phyloP scores from a whole-genome alignment of 2,113 vertebrate species.

The Ameiurus melas region DNA sequence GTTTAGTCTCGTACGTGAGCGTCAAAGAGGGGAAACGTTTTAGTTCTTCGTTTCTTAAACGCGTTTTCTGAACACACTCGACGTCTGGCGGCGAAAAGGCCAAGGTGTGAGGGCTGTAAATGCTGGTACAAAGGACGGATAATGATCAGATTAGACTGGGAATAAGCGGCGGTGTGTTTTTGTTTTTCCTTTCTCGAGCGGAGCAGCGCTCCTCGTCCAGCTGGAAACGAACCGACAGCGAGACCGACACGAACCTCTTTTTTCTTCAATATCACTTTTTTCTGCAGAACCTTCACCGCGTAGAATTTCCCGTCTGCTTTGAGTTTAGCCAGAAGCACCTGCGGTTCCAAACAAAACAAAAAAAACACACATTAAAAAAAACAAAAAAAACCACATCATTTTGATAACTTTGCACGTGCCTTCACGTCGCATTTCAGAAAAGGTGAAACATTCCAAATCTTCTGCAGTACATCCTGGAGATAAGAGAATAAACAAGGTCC shows the following conservation, averaged over 20 bases:
- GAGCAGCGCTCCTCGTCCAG: not conserved
- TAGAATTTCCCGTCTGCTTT: constrained; percentile 91
- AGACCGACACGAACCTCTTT: constrained; percentile 81
- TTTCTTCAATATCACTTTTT: constrained; percentile 95
- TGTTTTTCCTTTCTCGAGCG: not conserved
- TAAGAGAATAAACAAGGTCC: constrained; percentile 40
- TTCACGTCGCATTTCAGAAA: not conserved
- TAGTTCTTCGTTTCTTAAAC: not conserved
- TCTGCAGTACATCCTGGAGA: not conserved
- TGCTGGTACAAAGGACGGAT: constrained; percentile 57
- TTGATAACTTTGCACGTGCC: not conserved
- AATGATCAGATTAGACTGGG: constrained; percentile 68
- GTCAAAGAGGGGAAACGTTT: not conserved
- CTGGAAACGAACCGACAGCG: not conserved
- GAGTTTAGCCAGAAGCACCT: constrained; percentile 94
- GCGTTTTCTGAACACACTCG: not conserved
- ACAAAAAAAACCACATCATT: not conserved
- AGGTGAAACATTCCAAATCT: not conserved
- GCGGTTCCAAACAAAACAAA: constrained; percentile 37
- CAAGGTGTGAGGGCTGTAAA: not conserved
- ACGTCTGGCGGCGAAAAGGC: not conserved
- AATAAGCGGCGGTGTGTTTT: not conserved
- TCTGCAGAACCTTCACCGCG: constrained; percentile 95
- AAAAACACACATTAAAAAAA: no score
- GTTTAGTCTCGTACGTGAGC: not conserved